Conservation (phyloP, 2,113 vertebrate species). For the Grallaria varia region DNA sequence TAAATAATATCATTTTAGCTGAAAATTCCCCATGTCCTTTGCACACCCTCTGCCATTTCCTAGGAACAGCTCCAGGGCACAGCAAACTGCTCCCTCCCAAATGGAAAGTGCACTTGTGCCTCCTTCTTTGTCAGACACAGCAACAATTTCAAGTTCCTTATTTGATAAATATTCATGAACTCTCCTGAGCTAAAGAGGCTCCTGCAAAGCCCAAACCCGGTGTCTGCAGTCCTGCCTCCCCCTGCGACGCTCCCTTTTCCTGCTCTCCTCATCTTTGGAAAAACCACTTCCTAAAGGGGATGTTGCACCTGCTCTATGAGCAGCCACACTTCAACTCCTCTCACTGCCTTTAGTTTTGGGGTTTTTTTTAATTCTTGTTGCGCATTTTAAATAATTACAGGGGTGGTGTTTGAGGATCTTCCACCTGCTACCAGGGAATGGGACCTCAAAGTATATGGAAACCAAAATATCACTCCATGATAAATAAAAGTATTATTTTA, state of each 20-base stretch:
- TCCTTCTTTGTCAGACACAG: not conserved
- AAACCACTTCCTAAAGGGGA: not conserved
- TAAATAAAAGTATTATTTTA: not conserved
- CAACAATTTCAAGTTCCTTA: not conserved
- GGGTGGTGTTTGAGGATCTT: not conserved
- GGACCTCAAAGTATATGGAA: not conserved
- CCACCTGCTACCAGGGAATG: not conserved
- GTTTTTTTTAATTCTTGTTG: not conserved
- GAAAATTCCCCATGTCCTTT: not conserved
- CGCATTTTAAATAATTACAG: not conserved
- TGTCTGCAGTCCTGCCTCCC: not conserved
- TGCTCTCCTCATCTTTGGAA: not conserved
- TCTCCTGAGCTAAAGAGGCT: not conserved
- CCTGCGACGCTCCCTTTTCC: not conserved
- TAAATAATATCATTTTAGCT: not conserved
- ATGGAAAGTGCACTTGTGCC: not conserved
- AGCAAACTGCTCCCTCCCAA: not conserved
- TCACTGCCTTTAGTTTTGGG: no score
- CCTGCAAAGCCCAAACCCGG: not conserved
- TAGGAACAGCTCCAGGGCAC: not conserved
- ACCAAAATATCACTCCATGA: not conserved
- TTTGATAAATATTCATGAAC: not conserved
- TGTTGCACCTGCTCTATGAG: not conserved
- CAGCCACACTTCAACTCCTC: rapidly evolving
- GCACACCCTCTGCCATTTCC: not conserved